phyloP scores from a whole-genome alignment of 2,113 vertebrate genomes.

The Apteryx owenii region DNA sequence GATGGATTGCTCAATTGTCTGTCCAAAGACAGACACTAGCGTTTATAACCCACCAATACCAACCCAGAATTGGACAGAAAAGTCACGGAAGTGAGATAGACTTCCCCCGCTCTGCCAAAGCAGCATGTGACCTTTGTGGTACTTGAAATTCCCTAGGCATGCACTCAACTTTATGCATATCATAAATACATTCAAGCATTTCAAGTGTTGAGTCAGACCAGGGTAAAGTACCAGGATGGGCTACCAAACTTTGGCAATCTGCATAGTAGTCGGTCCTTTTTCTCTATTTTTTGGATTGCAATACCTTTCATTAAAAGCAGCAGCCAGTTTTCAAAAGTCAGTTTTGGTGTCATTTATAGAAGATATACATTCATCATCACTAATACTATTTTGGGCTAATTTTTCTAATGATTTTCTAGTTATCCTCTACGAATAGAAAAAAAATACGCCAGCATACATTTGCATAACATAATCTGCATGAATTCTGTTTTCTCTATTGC shows the following conservation, averaged over 20 bases:
- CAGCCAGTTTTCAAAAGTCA: not conserved
- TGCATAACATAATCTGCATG: not conserved
- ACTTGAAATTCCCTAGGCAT: not conserved
- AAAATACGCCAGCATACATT: not conserved
- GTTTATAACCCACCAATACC: not conserved
- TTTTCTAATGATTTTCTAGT: not conserved
- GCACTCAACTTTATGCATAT: not conserved
- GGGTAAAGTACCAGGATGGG: not conserved
- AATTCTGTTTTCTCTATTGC: not conserved
- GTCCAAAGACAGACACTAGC: not conserved
- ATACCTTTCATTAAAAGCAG: not conserved
- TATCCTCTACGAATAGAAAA: not conserved
- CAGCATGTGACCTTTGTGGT: not conserved
- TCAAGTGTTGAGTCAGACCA: not conserved
- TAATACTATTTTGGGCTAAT: not conserved
- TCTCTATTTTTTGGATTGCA: not conserved
- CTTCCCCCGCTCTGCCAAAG: not conserved
- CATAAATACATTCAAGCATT: not conserved
- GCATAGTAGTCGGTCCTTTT: not conserved
- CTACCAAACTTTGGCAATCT: not conserved
- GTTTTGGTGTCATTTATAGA: not conserved
- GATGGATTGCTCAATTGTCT: not conserved
- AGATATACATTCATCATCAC: not conserved
- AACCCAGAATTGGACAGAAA: not conserved
- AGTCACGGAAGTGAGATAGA: not conserved